phyloP scores from a whole-genome alignment of 2,113 vertebrate species.

The Empidonax traillii region DNA sequence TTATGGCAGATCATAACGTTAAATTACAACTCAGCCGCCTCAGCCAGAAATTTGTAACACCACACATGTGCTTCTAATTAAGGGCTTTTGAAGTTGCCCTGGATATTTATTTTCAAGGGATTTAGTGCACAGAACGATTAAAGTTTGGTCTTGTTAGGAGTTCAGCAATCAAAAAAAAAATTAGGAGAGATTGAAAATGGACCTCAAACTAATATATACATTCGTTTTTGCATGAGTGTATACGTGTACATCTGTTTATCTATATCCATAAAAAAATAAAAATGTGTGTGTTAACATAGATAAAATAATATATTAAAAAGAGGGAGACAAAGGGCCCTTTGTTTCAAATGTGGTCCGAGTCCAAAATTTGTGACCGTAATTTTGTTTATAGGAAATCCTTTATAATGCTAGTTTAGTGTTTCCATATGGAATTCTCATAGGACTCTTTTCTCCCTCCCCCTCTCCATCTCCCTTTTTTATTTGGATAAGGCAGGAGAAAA shows the following conservation, averaged over 20 bases:
- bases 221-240: slow-evolving; percentile 17
- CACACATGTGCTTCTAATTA: slow-evolving; percentile 84
- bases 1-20: slow-evolving; percentile 82
- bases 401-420: slow-evolving; percentile 83
- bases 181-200: slow-evolving; percentile 28
- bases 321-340: slow-evolving; percentile 73
- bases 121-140: slow-evolving; percentile 74
- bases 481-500: slow-evolving; percentile 85
- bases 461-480: slow-evolving; percentile 63
- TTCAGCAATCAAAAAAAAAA: slow-evolving; percentile 42
- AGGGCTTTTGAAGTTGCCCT: slow-evolving; percentile 77
- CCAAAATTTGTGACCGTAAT: slow-evolving; percentile 84
- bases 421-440: slow-evolving; percentile 92
- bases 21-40: slow-evolving; percentile 77
- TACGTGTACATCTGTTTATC: not conserved
- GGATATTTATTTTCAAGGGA: slow-evolving; percentile 82
- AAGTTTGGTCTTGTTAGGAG: slow-evolving; percentile 78
- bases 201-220: slow-evolving; percentile 44
- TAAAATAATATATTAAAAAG: slow-evolving; percentile 58
- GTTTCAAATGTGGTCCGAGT: slow-evolving; percentile 73
- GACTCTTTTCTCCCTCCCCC: slow-evolving; percentile 56
- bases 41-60: slow-evolving; percentile 72
- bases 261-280: slow-evolving; percentile 20
- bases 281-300: slow-evolving; percentile 30
- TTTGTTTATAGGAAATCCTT: slow-evolving; percentile 89